Percentiles rank a stretch among this genome's conserved stretches.
phyloP scores from a whole-genome alignment of 2,888 invertebrate genomes.

The Homarus gammarus region DNA sequence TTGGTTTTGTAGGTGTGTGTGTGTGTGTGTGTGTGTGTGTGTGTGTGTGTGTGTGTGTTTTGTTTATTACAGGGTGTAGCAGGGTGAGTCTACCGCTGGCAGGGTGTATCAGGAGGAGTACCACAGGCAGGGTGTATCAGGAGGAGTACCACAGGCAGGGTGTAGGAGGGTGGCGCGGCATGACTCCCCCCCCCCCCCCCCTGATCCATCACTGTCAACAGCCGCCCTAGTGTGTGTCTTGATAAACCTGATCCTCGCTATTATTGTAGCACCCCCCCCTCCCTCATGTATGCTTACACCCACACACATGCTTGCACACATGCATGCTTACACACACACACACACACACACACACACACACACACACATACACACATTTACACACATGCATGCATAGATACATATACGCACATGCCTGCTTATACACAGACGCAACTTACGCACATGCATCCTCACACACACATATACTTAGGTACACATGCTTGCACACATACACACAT shows the following conservation, averaged over 20 bases:
- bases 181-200: background rate
- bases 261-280: slow-evolving; percentile 24
- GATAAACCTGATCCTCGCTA: slow-evolving; percentile 63
- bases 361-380: background rate
- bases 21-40: background rate
- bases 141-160: background rate
- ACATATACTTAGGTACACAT: too few species aligned
- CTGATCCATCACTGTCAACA: slow-evolving; percentile 66
- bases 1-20: too few species aligned
- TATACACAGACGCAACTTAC: too few species aligned
- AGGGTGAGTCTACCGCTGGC: too few species aligned
- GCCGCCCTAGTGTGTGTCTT: slow-evolving; percentile 57
- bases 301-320: background rate
- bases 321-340: background rate
- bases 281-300: background rate
- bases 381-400: background rate
- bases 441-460: too few species aligned
- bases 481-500: too few species aligned
- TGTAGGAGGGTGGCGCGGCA: background rate
- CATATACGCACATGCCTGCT: background rate
- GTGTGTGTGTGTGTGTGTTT: background rate
- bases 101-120: too few species aligned
- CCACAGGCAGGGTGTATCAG: too few species aligned
- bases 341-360: background rate
- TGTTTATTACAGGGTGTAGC: too few species aligned